Percentiles rank a stretch among this genome's conserved stretches.
These are phyloP conservation scores for Cynopterus sphinx DNA, from an alignment of 2,797 vertebrate genomes.

Conservation along the genomic window DNA sequence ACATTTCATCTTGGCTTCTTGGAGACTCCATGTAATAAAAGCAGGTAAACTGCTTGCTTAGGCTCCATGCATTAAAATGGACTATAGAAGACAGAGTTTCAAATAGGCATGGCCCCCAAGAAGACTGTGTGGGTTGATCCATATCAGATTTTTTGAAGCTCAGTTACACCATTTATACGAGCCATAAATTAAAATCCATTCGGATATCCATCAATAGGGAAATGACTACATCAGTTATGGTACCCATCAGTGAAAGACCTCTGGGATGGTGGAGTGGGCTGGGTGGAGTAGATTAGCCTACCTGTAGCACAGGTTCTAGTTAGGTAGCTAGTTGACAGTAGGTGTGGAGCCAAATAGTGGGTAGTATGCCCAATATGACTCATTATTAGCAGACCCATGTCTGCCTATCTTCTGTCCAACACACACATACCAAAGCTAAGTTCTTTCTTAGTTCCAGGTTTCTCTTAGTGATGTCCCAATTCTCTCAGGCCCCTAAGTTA, in stretches of 20 bases:
- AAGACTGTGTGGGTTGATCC: not conserved
- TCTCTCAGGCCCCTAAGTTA: not conserved
- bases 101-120: not conserved
- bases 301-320: not conserved
- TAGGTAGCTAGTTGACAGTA: not conserved
- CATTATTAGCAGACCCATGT: not conserved
- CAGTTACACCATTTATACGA: not conserved
- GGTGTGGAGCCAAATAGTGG: not conserved
- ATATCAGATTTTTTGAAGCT: not conserved
- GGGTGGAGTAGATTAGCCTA: not conserved
- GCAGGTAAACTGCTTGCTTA: not conserved
- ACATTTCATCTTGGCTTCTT: not conserved
- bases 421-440: not conserved
- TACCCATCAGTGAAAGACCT: not conserved
- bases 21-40: not conserved
- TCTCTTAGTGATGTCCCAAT: not conserved
- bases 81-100: not conserved
- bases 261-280: not conserved
- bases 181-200: not conserved
- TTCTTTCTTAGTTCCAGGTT: not conserved
- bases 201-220: not conserved
- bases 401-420: not conserved
- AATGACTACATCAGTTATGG: not conserved
- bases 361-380: not conserved
- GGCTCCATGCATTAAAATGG: not conserved